Evolutionary conservation across 2,113 vertebrate species (phyloP).

Genomic region (Paradisaea rubra): DNA sequence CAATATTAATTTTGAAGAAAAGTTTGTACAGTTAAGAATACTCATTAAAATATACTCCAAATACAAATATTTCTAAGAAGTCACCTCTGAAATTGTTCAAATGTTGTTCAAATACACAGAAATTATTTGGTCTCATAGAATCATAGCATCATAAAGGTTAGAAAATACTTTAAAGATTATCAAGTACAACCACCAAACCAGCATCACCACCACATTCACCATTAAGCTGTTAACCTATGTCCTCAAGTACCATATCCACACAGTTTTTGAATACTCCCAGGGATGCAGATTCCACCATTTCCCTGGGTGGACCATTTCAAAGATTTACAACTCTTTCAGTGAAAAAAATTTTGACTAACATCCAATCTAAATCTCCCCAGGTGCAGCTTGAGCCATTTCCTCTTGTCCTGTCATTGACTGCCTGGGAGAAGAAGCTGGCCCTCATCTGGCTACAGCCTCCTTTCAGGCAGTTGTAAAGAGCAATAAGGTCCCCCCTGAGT

Average conservation of each 20-base stretch:
- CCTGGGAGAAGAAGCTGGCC: not conserved
- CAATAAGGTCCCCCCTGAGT: rapidly evolving
- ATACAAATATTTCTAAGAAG: not conserved
- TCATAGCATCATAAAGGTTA: not conserved
- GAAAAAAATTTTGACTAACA: not conserved
- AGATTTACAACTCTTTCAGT: not conserved
- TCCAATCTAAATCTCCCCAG: not conserved
- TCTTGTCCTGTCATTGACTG: not conserved
- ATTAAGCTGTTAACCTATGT: not conserved
- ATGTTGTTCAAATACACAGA: not conserved
- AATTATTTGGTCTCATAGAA: not conserved
- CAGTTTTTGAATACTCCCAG: not conserved
- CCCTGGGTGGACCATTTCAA: not conserved
- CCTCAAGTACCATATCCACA: not conserved
- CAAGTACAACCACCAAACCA: not conserved
- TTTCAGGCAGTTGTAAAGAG: not conserved
- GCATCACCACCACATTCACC: not conserved
- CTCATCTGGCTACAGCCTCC: not conserved
- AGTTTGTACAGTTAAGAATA: not conserved
- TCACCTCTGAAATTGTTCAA: not conserved
- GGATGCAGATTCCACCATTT: not conserved
- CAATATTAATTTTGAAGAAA: not conserved
- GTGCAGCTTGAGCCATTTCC: not conserved
- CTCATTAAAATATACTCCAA: not conserved
- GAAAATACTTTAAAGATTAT: not conserved